Conservation (phyloP, 2,797 vertebrate species). For the Scolopax bukidnonensis region DNA sequence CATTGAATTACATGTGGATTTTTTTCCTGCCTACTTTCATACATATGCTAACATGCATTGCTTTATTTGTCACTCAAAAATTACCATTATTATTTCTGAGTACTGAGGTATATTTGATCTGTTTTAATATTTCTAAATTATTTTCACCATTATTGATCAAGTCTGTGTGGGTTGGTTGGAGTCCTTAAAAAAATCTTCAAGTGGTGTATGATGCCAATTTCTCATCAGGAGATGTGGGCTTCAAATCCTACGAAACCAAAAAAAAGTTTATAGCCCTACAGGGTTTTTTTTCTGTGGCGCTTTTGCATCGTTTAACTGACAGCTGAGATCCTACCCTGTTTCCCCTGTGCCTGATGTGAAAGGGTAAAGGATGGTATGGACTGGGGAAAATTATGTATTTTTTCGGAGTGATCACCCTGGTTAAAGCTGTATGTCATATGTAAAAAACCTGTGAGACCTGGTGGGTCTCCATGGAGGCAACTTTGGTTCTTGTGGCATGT, state of each 20-base stretch:
- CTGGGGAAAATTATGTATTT: background rate
- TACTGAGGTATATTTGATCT: background rate
- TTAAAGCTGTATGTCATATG: background rate
- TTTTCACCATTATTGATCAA: background rate
- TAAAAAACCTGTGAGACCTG: background rate
- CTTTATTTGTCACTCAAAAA: background rate
- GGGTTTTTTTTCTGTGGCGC: background rate
- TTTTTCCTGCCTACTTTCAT: background rate
- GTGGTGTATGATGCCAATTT: background rate
- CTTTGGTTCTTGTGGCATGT: background rate
- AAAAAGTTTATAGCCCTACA: too few species aligned
- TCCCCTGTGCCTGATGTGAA: background rate
- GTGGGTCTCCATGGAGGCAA: background rate
- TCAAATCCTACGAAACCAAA: too few species aligned
- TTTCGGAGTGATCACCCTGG: background rate
- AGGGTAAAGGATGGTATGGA: background rate
- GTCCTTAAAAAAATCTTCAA: background rate
- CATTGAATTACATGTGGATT: background rate
- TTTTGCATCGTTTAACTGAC: conserved; percentile 18
- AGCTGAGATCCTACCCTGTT: background rate
- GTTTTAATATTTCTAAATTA: background rate
- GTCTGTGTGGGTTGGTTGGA: background rate
- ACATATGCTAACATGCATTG: background rate
- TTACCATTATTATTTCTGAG: background rate
- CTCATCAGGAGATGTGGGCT: background rate